Percentiles rank a stretch among this genome's conserved stretches.
phyloP scores from a whole-genome alignment of 2,888 invertebrate genomes.

The Sinhomidia bicolor region DNA sequence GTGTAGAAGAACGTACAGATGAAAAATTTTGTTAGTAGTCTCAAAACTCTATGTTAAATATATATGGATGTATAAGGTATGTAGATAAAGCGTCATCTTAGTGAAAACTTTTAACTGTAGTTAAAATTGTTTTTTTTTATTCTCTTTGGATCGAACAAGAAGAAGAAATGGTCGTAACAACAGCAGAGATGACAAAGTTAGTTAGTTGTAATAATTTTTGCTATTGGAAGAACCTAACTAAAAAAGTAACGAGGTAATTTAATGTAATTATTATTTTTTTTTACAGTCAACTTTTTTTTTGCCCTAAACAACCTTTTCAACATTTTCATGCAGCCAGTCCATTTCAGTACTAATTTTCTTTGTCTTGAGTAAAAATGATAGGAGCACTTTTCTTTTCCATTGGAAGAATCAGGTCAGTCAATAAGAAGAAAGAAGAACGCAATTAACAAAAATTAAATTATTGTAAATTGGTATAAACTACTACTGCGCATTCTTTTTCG shows the following conservation, averaged over 20 bases:
- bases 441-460: no score
- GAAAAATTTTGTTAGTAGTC: slow-evolving; percentile 39
- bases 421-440: background rate
- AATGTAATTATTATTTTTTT: background rate
- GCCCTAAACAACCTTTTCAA: background rate
- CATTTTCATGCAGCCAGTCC: background rate
- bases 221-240: background rate
- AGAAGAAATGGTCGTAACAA: slow-evolving; percentile 3
- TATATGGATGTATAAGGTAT: no score
- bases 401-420: slow-evolving; percentile 44
- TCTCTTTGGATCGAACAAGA: slow-evolving; percentile 13
- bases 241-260: slow-evolving; percentile 2
- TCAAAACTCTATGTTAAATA: slow-evolving; percentile 30
- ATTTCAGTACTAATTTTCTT: background rate
- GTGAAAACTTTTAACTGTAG: background rate
- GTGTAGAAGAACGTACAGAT: no score
- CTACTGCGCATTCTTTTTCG: background rate
- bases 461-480: background rate
- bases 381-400: slow-evolving; percentile 37
- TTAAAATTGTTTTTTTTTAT: background rate
- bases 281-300: background rate
- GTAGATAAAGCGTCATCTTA: slow-evolving; percentile 43
- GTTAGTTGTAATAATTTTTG: background rate
- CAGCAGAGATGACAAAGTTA: background rate
- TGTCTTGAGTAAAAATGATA: slow-evolving; percentile 39